A percentile compares a stretch with the other conserved stretches of the same genome.
Conservation (phyloP, 2,888 invertebrate genomes). For the Disparrhopalites patrizii region DNA sequence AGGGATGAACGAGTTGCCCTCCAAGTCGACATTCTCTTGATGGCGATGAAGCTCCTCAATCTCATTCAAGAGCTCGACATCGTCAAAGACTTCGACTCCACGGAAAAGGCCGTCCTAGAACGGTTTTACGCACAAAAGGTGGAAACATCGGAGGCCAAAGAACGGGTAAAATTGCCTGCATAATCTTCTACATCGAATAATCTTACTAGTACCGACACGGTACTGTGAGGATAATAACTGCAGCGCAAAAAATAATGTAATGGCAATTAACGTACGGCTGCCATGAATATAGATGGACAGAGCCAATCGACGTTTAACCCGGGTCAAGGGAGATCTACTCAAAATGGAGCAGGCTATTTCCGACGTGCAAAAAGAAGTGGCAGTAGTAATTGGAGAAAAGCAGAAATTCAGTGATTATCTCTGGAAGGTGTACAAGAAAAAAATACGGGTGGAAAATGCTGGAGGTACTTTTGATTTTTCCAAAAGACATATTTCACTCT, state of each 20-base stretch:
- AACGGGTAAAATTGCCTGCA: constrained; percentile 32
- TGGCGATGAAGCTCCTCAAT: constrained; percentile 58
- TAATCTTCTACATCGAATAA: background rate
- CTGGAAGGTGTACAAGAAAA: constrained; percentile 75
- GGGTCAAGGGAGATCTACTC: constrained; percentile 53
- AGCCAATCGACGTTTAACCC: constrained; percentile 56
- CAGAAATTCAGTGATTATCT: constrained; percentile 76
- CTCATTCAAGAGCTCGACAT: constrained; percentile 71
- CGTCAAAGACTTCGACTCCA: constrained; percentile 66
- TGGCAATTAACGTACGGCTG: no score
- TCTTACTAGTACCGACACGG: no score
- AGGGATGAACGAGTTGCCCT: constrained; percentile 60
- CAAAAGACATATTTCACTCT: no score
- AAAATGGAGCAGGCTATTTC: constrained; percentile 55
- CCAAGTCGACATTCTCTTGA: constrained; percentile 59
- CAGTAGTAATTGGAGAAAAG: constrained; percentile 58
- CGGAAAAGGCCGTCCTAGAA: constrained; percentile 62
- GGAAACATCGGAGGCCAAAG: constrained; percentile 35
- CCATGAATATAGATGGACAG: constrained; percentile 32
- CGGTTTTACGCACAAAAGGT: constrained; percentile 51
- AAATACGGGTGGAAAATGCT: constrained; percentile 66
- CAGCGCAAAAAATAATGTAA: no score
- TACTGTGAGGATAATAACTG: no score
- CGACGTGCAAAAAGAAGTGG: constrained; percentile 58
- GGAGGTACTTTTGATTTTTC: constrained; percentile 47